Percentiles rank a stretch among this genome's conserved stretches.
phyloP scores from a whole-genome alignment of 2,797 vertebrate species.

The Pseudochromis fuscus region DNA sequence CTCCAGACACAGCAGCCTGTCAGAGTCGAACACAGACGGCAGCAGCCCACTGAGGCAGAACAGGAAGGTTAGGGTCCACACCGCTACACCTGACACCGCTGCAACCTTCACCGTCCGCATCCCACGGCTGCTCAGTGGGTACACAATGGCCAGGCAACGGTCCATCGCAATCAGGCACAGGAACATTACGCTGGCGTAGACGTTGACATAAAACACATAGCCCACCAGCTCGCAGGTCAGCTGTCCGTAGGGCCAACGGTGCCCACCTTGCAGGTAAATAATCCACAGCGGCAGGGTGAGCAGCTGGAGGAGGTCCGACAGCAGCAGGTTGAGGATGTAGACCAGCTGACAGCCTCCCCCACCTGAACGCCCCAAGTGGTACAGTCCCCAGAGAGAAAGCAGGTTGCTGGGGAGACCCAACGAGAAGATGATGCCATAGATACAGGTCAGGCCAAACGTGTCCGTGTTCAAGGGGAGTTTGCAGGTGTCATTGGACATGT shows the following conservation, averaged over 20 bases:
- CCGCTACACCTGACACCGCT: slow-evolving; percentile 67
- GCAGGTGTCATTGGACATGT: slow-evolving; percentile 84
- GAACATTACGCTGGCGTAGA: slow-evolving; percentile 87
- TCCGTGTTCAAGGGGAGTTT: slow-evolving; percentile 83
- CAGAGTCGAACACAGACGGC: slow-evolving; percentile 82
- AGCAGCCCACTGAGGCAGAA: slow-evolving; percentile 85
- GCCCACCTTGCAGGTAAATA: slow-evolving; percentile 80
- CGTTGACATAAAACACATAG: slow-evolving; percentile 86
- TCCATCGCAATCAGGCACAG: slow-evolving; percentile 86
- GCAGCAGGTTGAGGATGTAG: slow-evolving; percentile 86
- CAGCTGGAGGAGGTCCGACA: slow-evolving; percentile 87
- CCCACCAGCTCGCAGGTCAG: slow-evolving; percentile 84
- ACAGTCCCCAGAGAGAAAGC: slow-evolving; percentile 86
- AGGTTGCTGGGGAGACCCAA: slow-evolving; percentile 87
- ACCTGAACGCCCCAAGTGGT: slow-evolving; percentile 82
- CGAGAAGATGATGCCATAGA: slow-evolving; percentile 85
- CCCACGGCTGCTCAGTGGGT: slow-evolving; percentile 83
- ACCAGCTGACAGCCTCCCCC: slow-evolving; percentile 84
- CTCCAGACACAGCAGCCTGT: slow-evolving; percentile 81
- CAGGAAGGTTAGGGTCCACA: slow-evolving; percentile 84
- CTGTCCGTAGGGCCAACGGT: slow-evolving; percentile 80
- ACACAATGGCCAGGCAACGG: slow-evolving; percentile 86
- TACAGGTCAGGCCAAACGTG: slow-evolving; percentile 81
- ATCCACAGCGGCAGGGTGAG: slow-evolving; percentile 88
- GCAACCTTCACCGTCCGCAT: slow-evolving; percentile 82